Conservation (phyloP, 2,113 vertebrate species). For the Peromyscus polionotus region DNA sequence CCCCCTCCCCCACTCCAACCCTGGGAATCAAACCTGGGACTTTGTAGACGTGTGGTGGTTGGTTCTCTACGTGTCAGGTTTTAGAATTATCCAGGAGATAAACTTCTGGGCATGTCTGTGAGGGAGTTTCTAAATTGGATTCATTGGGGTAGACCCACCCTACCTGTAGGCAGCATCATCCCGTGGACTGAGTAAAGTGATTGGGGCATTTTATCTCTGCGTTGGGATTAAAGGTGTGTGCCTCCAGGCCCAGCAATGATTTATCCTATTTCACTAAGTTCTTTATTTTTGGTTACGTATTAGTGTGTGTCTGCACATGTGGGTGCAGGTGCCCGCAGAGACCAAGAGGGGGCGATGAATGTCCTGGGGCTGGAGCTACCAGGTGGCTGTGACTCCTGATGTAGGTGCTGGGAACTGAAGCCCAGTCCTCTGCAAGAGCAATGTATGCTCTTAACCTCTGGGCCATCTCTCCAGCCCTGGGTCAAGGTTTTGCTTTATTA, state of each 20-base stretch:
- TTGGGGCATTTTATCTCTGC: background rate
- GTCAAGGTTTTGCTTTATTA: background rate
- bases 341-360: background rate
- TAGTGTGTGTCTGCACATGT: background rate
- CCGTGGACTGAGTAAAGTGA: background rate
- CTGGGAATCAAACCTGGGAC: background rate
- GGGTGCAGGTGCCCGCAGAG: background rate
- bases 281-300: background rate
- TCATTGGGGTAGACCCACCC: background rate
- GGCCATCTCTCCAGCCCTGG: background rate
- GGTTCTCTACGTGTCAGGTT: background rate
- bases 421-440: background rate
- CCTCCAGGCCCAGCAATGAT: background rate
- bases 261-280: background rate
- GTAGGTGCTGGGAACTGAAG: background rate
- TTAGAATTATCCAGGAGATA: background rate
- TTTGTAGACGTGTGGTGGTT: background rate
- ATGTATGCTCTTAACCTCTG: background rate
- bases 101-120: background rate
- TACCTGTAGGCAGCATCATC: background rate
- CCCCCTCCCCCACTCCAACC: background rate
- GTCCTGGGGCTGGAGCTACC: background rate
- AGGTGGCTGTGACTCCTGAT: background rate
- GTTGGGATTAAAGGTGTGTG: too few species aligned
- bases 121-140: background rate